Evolutionary conservation across 2,888 invertebrate species (phyloP).

Genomic region (Xestobium rufovillosum): DNA sequence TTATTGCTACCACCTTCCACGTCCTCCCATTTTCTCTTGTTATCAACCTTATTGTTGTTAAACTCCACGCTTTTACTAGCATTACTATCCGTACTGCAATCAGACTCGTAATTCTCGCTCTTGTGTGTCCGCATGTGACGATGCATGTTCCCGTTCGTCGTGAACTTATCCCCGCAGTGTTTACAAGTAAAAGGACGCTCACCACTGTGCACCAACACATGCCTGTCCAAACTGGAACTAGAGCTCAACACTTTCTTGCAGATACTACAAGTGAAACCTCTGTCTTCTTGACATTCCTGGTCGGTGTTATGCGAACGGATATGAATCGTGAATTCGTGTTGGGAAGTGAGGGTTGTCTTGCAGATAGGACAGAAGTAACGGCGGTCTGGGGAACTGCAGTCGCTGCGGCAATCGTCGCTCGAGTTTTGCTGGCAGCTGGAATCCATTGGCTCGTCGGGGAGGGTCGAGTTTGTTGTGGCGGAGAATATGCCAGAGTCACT

Average conservation of each 20-base stretch:
- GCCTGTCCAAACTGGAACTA: constrained; percentile 70
- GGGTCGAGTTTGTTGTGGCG: constrained; percentile 27
- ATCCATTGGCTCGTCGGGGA: constrained; percentile 19
- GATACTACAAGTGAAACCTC: constrained; percentile 54
- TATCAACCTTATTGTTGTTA: constrained; percentile 40
- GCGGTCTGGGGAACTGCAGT: constrained; percentile 45
- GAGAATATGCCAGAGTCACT: constrained; percentile 41
- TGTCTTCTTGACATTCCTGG: constrained; percentile 41
- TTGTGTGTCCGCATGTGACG: constrained; percentile 69
- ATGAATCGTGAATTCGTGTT: constrained; percentile 63
- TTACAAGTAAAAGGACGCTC: constrained; percentile 75
- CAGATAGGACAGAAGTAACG: constrained; percentile 60
- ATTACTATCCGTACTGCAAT: constrained; percentile 48
- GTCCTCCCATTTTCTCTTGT: constrained; percentile 39
- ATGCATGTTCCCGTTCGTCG: constrained; percentile 82
- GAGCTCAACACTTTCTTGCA: constrained; percentile 69
- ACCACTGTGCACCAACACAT: constrained; percentile 72
- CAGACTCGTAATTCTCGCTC: constrained; percentile 53
- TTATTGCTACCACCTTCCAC: constrained; percentile 26
- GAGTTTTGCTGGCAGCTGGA: constrained; percentile 33
- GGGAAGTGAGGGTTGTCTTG: constrained; percentile 51
- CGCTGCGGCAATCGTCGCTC: constrained; percentile 52
- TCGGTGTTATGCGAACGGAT: constrained; percentile 58
- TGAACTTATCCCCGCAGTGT: constrained; percentile 71
- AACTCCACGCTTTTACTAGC: constrained; percentile 41